Percentiles rank a stretch among this genome's conserved stretches.
phyloP scores from a whole-genome alignment of 2,888 invertebrate genomes.

The Ormia ochracea region DNA sequence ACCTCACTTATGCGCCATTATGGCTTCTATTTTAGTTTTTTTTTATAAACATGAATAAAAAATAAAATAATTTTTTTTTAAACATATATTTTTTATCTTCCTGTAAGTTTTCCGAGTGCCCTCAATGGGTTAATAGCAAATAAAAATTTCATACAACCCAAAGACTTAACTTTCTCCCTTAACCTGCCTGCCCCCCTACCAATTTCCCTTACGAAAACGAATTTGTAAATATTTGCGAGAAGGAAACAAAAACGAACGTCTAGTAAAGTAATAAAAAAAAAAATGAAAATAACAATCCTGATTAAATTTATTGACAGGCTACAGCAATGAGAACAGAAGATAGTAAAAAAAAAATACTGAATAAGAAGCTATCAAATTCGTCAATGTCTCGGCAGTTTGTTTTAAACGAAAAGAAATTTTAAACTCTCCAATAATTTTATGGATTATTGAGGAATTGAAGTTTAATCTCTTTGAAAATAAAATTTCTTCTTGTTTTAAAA shows the following conservation, averaged over 20 bases:
- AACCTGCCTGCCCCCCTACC: background rate
- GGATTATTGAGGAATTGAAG: constrained; percentile 18
- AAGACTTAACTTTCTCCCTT: background rate
- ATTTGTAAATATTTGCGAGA: constrained; percentile 49
- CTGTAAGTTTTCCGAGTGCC: background rate
- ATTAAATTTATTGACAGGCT: constrained; percentile 54
- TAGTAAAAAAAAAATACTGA: constrained; percentile 12
- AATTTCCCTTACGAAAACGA: constrained; percentile 32
- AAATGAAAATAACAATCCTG: constrained; percentile 38
- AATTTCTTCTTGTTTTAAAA: background rate
- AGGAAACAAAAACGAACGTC: background rate
- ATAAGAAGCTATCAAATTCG: constrained; percentile 40
- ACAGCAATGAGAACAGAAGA: constrained; percentile 17
- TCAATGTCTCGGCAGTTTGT: background rate
- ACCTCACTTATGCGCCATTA: no score
- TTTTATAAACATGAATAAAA: no score
- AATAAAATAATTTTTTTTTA: no score
- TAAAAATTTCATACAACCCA: background rate
- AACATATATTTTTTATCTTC: no score
- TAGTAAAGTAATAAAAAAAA: background rate
- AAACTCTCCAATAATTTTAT: constrained; percentile 40
- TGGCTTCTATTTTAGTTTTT: no score
- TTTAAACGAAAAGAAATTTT: constrained; percentile 22
- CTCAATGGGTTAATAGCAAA: background rate
- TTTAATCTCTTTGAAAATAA: background rate